Base-by-base conservation (phyloP, 2,888 invertebrate genomes). In the Clunio marinus region DNA sequence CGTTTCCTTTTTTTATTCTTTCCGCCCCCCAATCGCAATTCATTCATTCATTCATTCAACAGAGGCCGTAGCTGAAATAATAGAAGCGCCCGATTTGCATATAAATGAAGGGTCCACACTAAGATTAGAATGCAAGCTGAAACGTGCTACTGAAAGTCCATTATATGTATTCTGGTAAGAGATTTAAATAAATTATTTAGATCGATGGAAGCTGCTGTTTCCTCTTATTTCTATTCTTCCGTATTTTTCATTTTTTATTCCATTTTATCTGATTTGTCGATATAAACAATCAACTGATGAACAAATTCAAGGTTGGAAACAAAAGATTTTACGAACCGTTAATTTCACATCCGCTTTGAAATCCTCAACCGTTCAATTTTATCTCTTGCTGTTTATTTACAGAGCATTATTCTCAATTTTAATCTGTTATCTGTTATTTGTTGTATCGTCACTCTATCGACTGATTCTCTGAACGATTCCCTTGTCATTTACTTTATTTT, bases 11-110 rank as follows among this genome's bases (percentile, higher is more conserved):
- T 27, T 2, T 22, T 57, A 3, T 27, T 57, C 27, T 13, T 15
- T 57, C 10, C 57, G 5, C 25, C 15, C 32, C 4, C 10, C 32
- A 4, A 7, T 7, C 10, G 32, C 10, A 7, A 32, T 32, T 10
- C 10, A 32, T 32, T 4, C 10, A 10, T 10, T 46, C 7, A n/a
- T 17, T 35, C 7, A 37, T 51, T 32, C 68, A 72, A 69, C 71
- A 78, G 79, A 79, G 72, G 79, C 79, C 25, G 76, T 77, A 68
- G 79, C 79, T 70, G 78, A 77, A 73, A 79, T 79, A 70, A 73
- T 74, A 55, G 78, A 78, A 69, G 75, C 78, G 59, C 78, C 79
- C 10, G 79, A 79, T 71, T 73, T 79, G 58, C 78, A 79, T 69
- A 79, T 79, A 70, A 77, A 79, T 71, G 79, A 78, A 72, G 77